phyloP scores from a whole-genome alignment of 1,140 invertebrate genomes.

The Choristoneura fumiferana region DNA sequence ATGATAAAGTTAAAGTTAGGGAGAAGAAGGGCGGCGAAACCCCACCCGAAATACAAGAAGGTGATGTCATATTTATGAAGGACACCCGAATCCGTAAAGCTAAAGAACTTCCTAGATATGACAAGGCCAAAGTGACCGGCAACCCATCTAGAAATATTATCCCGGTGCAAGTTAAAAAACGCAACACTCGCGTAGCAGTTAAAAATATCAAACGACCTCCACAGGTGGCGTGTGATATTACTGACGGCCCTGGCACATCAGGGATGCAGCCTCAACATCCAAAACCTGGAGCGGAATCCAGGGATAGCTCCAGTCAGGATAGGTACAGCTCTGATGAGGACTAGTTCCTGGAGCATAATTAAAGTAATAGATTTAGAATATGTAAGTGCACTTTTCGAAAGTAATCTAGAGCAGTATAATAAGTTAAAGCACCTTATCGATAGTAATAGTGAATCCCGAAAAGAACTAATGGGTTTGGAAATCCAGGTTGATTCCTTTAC shows the following conservation, averaged over 20 bases:
- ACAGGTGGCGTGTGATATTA: slow-evolving; percentile 10
- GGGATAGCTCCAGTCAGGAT: slow-evolving; percentile 8
- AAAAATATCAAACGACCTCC: slow-evolving; percentile 14
- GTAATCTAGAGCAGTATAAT: slow-evolving; percentile 18
- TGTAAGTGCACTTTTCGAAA: not conserved
- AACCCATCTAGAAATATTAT: not conserved
- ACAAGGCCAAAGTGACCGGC: slow-evolving; percentile 9
- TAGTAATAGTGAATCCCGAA: not conserved
- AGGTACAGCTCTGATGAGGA: slow-evolving; percentile 10
- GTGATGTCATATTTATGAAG: slow-evolving; percentile 5
- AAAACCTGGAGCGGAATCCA: not conserved
- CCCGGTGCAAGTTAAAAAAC: not conserved
- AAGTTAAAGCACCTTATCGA: slow-evolving; percentile 22
- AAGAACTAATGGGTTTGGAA: not conserved
- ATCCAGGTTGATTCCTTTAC: not conserved
- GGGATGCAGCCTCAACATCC: not conserved
- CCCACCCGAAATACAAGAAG: not conserved
- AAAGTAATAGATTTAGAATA: not conserved
- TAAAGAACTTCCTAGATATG: not conserved
- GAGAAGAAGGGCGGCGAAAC: slow-evolving; percentile 1
- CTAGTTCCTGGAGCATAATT: slow-evolving; percentile 5
- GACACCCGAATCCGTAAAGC: not conserved
- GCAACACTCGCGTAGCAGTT: not conserved
- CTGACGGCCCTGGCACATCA: not conserved
- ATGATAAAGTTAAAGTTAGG: slow-evolving; percentile 9